Evolutionary conservation across 2,888 invertebrate species (phyloP).

Genomic region (Urechis unicinctus): DNA sequence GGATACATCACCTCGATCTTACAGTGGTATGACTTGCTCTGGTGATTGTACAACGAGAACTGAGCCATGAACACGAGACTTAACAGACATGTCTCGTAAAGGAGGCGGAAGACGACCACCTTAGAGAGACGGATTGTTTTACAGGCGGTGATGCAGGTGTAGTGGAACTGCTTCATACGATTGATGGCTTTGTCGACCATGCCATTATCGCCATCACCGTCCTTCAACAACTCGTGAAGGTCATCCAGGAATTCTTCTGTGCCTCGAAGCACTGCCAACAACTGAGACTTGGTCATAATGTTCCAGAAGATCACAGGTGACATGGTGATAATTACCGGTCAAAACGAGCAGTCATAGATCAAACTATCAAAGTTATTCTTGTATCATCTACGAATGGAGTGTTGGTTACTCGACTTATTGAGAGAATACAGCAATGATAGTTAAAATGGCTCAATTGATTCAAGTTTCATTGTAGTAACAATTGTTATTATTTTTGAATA

Average conservation of each 20-base stretch:
- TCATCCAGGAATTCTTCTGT: conserved; percentile 13
- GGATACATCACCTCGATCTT: neutral
- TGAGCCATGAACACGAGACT: neutral
- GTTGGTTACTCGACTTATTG: no score
- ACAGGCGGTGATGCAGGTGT: conserved; percentile 7
- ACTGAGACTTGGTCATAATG: conserved; percentile 10
- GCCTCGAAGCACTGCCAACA: conserved; percentile 9
- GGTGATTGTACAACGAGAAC: conserved; percentile 7
- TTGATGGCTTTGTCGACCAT: neutral
- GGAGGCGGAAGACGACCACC: neutral
- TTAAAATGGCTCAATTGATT: no score
- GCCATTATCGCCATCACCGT: neutral
- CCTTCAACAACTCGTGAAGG: conserved; percentile 1
- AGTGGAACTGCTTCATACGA: conserved; percentile 11
- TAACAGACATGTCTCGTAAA: neutral
- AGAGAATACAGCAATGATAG: neutral
- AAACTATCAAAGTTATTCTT: no score
- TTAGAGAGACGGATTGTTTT: neutral
- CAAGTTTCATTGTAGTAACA: no score
- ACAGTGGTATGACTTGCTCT: conserved; percentile 6
- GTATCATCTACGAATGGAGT: no score
- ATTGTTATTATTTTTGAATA: no score
- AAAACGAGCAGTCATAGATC: neutral
- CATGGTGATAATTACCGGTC: conserved; percentile 10
- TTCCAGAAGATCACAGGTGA: conserved; percentile 14